Base-by-base conservation (phyloP, 1,140 invertebrate species). In the Oryzaephilus surinamensis region DNA sequence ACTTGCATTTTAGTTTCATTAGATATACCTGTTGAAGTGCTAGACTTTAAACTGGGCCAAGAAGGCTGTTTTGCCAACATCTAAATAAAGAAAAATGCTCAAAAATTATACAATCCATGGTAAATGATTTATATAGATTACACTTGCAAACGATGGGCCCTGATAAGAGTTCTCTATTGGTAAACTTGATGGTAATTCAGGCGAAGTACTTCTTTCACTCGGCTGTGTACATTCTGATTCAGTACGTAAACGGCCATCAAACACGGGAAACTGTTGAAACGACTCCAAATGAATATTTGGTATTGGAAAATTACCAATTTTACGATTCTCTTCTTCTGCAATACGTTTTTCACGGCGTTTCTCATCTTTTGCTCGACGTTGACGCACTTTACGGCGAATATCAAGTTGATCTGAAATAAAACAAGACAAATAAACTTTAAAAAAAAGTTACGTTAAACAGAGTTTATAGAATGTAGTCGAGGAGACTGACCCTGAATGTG, bases 321-420 rank as follows among this genome's bases (percentile, higher is more conserved):
- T 72, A 32, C 72, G 72, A 44, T 80, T 80, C 55, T 84, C 81
- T 45, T 81, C 73, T 41, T 74, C 74, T 11, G 70, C 73, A 23
- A 85, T 84, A 26, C 74, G 71, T 42, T 70, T 77, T 45, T 86
- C 81, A 12, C 79, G 64, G 30, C 71, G 70, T 28, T 69, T 72
- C 55, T 91, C 85, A 15, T 84, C 77, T 8, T 73, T 65, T 23
- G 74, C 74, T 19, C 74, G 67, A 12, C 70, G 72, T 42, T 73
- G 70, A 15, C 84, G 70, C 16, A 71, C 57, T 48, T 67, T 71
- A 35, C 72, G 69, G 15, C 84, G 66, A n/a, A 63, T 62, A 19
- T 74, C 65, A 19, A 89, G 52, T 64, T 86, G 79, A 48, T 72
- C 81, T 70, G 41, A 11, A 50, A 36, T 30, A 18, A 36, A 31